Base-by-base conservation (phyloP, 2,797 vertebrate genomes). In the Malacoctenus gilli region DNA sequence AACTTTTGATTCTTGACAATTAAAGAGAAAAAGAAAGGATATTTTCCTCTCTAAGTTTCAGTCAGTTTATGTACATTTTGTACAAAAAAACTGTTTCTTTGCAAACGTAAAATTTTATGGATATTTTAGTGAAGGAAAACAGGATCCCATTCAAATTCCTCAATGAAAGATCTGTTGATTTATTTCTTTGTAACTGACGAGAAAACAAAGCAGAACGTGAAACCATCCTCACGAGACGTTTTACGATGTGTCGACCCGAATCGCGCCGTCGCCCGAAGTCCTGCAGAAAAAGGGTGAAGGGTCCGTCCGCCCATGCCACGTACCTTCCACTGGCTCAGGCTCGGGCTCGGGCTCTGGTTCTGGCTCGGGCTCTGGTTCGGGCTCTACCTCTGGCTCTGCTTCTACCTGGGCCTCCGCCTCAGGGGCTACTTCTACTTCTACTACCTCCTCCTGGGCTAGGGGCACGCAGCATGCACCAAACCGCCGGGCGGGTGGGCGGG, bases 361-460 rank as follows among this genome's bases (percentile, higher is more conserved):
- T 36, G 83, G 74, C n/a, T 60, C 57, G 15, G 67, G 66, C 14
- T 82, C 79, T 38, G 83, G 76, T 79, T 90, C 89, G 52, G 77
- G 55, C 55, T 90, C 88, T 77, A 70, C 70, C 40, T 90, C 89
- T 61, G 68, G 79, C 69, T 90, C 88, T 77, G 85, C 72, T 71
- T 91, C 89, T 77, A 85, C 84, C 87, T 89, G 83, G 31, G 85
- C 85, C 75, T 91, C 89, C 82, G 90, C 89, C 91, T 94, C 89
- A 87, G 94, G 89, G 79, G 91, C 88, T 87, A 93, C 91, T 83
- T 93, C 93, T 92, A 93, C 92, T 88, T 91, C 88, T 90, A 92
- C 88, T 89, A 91, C 76, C 83, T 89, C 83, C 83, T 89, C 83
- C 88, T 88, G 80, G 89, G 4, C 94, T 95, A 94, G 90, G 90